Evolutionary conservation across 2,888 invertebrate genomes (phyloP), one percentile per base, ranked within the genome.

Genomic region (Metellina segmentata): DNA sequence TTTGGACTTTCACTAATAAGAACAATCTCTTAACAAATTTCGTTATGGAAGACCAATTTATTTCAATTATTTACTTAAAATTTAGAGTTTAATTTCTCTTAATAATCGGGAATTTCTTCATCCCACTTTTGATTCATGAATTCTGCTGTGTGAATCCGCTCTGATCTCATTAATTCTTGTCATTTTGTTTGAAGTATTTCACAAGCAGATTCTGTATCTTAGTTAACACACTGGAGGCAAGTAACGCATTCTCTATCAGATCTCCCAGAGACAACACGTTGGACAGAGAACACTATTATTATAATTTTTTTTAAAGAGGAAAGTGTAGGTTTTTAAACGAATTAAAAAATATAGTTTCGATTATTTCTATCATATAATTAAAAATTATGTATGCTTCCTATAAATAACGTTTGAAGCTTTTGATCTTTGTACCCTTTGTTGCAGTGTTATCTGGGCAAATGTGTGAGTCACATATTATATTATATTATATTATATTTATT

Each of bases 401-500:
- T 61, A 77, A 79, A 79, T 81, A 71, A 87, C 71, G 49, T 86
- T 86, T 74, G 70, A 86, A 81, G 86, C 90, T 91, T 81, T 85
- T 79, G 71, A 71, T 78, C 19, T 79, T 61, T 61, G 6, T 83
- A 83, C 89, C 71, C 83, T 70, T 78, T 86, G 71, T 86, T 86
- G 77, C 86, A 86, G 86, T 77, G 77, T 82, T 87, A 82, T 79
- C 69, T 78, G 77, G 88, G 90, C 82, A 86, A 87, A 77, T 82
- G 52, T 91, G 91, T 49, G 86, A 89, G 91, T 91, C 91, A 88
- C 85, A 75, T 85, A 88, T 85, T 85, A 74, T 85, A 53, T 88
- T 90, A 85, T 74, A 79, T 77, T 79, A 87, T 88, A 81, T 81
- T 79, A 85, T 92, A 92, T 92, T 92, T 92, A 92, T 92, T 92